Evolutionary conservation across 2,888 invertebrate species (phyloP).

Genomic region (Latrodectus hesperus): DNA sequence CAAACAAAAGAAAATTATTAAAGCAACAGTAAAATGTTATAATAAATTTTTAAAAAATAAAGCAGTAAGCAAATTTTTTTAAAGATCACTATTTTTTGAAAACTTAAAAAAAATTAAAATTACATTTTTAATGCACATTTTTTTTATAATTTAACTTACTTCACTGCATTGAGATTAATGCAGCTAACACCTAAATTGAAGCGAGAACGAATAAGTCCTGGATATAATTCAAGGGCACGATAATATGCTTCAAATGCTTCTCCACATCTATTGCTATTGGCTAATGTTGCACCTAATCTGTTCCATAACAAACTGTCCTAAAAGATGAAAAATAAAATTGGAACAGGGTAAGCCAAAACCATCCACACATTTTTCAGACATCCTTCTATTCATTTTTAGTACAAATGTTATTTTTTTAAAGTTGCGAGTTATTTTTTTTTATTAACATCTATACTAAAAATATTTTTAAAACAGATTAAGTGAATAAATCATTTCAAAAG

Average conservation of each 20-base stretch:
- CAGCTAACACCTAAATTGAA: constrained; percentile 99
- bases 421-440: background rate
- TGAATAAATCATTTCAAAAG: background rate
- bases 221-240: constrained; percentile 89
- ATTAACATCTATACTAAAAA: background rate
- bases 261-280: constrained; percentile 94
- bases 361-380: background rate
- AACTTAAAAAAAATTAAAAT: too few species aligned
- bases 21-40: too few species aligned
- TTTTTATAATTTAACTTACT: constrained; percentile 75
- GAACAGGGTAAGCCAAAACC: background rate
- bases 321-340: constrained; percentile 65
- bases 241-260: constrained; percentile 98
- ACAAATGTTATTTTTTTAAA: background rate
- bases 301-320: constrained; percentile 97
- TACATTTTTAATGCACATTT: too few species aligned
- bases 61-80: too few species aligned
- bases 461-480: background rate
- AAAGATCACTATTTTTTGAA: too few species aligned
- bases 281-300: constrained; percentile 95
- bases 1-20: too few species aligned
- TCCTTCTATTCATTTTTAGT: background rate
- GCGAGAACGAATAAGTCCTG: constrained; percentile 96
- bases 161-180: constrained; percentile 93
- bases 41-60: too few species aligned